Base-by-base conservation (phyloP, 2,797 vertebrate genomes). In the Phalloptychus januarius region DNA sequence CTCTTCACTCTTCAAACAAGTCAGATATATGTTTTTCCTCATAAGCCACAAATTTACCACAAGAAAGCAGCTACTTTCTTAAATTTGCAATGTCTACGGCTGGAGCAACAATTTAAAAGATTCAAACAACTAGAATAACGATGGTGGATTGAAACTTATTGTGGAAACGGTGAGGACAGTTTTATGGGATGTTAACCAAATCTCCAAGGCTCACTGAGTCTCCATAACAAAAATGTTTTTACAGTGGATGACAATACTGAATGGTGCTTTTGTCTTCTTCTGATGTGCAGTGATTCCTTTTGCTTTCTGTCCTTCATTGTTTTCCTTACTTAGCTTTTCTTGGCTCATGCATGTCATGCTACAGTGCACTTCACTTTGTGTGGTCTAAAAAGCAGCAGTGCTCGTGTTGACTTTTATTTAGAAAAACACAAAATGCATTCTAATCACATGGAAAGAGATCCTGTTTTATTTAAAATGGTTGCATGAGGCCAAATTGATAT, bases 171-270 rank as follows among this genome's bases (percentile, higher is more conserved):
- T 33, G 28, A 8, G 16, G 23, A 63, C 31, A 63, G 7, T 63
- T 36, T 63, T 63, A 63, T 63, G 5, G 31, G 58, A 63, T 33
- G 58, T 33, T 33, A 63, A 63, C 16, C 16, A 63, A 33, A 63
- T 36, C 12, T 63, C 58, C 31, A 63, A 63, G 15, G 28, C 31
- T 63, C 58, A 18, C 15, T 36, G 58, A 58, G 54, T 58, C n/a
- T 58, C 54, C n/a, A 58, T 13, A 58, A 58, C 54, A 31, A 56
- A 56, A 56, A 58, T 58, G n/a, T 58, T 58, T 58, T 58, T 58
- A 31, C 58, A 63, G 18, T 31, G 58, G 28, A 63, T 33, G 31
- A 63, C 58, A 8, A 33, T 20, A 63, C 5, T 63, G 31, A 33
- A 33, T 31, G 15, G 31, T 33, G 28, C 16, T 63, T 63, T 63